Conservation (phyloP, 2,797 vertebrate genomes). For the Melanotaenia parkinsoni region DNA sequence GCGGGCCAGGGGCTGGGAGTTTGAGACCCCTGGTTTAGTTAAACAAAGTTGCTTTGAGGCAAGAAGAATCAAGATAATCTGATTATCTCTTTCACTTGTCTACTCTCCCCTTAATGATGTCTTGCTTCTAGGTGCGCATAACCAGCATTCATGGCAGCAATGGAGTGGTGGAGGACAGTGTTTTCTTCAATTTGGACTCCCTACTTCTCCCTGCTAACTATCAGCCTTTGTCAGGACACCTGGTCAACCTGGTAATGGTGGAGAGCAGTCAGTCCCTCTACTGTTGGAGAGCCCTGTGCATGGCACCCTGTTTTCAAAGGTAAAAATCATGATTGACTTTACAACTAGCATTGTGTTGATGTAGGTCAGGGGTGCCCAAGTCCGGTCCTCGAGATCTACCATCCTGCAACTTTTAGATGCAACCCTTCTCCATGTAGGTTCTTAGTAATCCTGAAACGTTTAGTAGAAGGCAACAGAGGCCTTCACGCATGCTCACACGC, state of each 20-base stretch:
- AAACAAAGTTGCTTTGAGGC: too few species aligned
- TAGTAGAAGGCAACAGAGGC: background rate
- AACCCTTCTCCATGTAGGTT: background rate
- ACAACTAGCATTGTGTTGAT: background rate
- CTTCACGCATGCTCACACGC: too few species aligned
- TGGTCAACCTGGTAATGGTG: conserved; percentile 90
- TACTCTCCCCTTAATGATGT: background rate
- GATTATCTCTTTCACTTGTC: background rate
- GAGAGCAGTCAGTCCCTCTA: conserved; percentile 94
- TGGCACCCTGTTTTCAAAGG: conserved; percentile 85
- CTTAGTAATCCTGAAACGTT: background rate
- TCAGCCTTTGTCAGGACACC: conserved; percentile 79
- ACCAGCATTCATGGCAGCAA: conserved; percentile 84
- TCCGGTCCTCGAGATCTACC: too few species aligned
- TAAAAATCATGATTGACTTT: conserved; percentile 53
- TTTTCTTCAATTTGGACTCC: conserved; percentile 92
- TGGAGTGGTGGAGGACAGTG: conserved; percentile 88
- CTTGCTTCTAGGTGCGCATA: conserved; percentile 83
- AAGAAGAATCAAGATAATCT: background rate
- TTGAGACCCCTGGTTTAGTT: too few species aligned
- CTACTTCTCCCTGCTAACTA: conserved; percentile 87
- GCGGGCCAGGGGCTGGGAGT: too few species aligned
- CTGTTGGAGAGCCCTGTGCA: conserved; percentile 92
- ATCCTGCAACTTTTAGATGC: too few species aligned
- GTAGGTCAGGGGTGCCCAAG: too few species aligned